These are phyloP conservation scores for Halocaridina rubra DNA, from an alignment of 2,888 invertebrate genomes.

Conservation along the genomic window DNA sequence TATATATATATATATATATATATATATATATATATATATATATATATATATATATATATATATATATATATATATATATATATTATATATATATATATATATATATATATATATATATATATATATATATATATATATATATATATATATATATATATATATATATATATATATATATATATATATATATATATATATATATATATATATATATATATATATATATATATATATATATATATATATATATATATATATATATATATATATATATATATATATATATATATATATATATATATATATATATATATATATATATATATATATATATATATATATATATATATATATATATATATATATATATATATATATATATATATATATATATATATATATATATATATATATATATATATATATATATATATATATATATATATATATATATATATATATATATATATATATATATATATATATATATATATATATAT, in stretches of 20 bases:
- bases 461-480: conserved; percentile 2
- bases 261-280: conserved; percentile 4
- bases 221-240: not conserved
- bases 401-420: not conserved
- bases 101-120: not conserved
- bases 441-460: conserved; percentile 21
- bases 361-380: not conserved
- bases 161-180: not conserved
- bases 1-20: conserved; percentile 31
- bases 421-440: not conserved
- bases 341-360: not conserved
- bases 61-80: conserved; percentile 28
- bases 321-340: not conserved
- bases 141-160: not conserved
- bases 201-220: not conserved
- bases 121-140: not conserved
- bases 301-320: conserved; percentile 22
- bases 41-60: not conserved
- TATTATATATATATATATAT: not conserved
- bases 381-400: not conserved
- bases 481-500: not conserved
- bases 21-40: not conserved
- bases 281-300: conserved; percentile 19
- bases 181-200: not conserved
- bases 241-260: conserved; percentile 5